Evolutionary conservation across 2,797 vertebrate species (phyloP), one percentile per base, ranked within the genome.

Genomic region (Hydrocynus forskahlii): DNA sequence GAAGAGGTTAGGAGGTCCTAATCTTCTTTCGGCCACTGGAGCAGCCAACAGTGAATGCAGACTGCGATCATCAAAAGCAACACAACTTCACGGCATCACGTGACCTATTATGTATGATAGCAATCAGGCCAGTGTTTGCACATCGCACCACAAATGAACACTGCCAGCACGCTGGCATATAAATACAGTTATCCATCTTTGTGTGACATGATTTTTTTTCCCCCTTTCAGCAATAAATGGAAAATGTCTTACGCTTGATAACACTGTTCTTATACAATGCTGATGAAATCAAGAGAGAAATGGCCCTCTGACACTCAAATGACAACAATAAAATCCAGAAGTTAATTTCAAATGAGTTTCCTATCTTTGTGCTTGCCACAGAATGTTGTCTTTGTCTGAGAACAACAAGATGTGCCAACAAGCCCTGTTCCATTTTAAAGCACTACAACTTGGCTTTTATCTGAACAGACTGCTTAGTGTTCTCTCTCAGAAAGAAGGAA

Each of bases 11-110:
- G n/a, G 54, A 84, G 87, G 91, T 88, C 80, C 81, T 73, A 62
- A 83, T 86, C 87, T 87, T 87, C 86, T 87, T 92, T 91, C 87
- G 88, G 83, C 89, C 88, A 89, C 86, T 83, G 84, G 87, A 82
- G 81, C 80, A 79, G 81, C 78, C 76, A 71, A 79, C 72, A 84
- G 82, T 62, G 48, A 57, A 5, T 38, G 60, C 76, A 74, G 76
- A 63, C 60, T 81, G 73, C 48, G 52, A 87, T 69, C 68, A 75
- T 88, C 87, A 89, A 90, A 85, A 78, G 77, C 85, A 81, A 86
- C 85, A 83, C 80, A 81, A 88, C 85, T 88, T 88, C 78, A 81
- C 86, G 21, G 38, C 68, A 68, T 60, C 69, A 75, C 54, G 63
- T 85, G 64, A 81, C 72, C 77, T 67, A 52, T 60, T 60, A 59